A percentile compares a stretch with the other conserved stretches of the same genome.
phyloP scores from a whole-genome alignment of 2,888 invertebrate species.

The Mythimna ferrago region DNA sequence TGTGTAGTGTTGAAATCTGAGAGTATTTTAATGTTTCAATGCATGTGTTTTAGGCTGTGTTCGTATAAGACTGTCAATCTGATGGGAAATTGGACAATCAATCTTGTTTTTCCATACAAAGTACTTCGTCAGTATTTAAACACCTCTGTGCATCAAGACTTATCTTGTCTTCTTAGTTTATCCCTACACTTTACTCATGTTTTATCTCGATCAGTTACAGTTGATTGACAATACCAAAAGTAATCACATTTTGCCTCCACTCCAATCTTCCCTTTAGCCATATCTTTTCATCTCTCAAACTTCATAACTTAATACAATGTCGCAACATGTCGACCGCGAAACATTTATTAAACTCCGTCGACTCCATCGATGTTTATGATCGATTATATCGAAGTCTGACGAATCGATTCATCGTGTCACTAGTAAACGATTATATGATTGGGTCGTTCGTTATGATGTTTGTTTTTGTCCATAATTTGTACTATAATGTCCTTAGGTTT shows the following conservation, averaged over 20 bases:
- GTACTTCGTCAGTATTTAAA: neutral
- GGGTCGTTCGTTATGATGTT: constrained; percentile 62
- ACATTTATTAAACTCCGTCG: constrained; percentile 80
- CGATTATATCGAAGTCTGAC: constrained; percentile 74
- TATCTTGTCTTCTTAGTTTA: neutral
- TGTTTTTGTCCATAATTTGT: constrained; percentile 64
- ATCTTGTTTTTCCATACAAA: constrained; percentile 9
- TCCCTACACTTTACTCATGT: neutral
- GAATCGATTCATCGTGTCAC: constrained; percentile 76
- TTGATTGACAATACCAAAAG: constrained; percentile 16
- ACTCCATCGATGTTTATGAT: constrained; percentile 78
- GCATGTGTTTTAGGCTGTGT: constrained; percentile 18
- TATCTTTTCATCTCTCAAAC: constrained; percentile 39
- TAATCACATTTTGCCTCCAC: constrained; percentile 11
- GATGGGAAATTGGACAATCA: neutral
- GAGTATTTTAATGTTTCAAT: constrained; percentile 39
- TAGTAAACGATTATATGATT: constrained; percentile 74
- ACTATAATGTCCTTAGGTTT: constrained; percentile 41
- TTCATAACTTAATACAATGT: constrained; percentile 58
- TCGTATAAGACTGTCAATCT: constrained; percentile 1
- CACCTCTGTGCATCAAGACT: neutral
- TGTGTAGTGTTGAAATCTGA: constrained; percentile 43
- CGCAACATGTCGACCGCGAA: constrained; percentile 75
- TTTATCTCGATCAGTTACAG: neutral
- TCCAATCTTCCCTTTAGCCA: constrained; percentile 14